A percentile compares a stretch with the other conserved stretches of the same genome.
Evolutionary conservation across 2,888 invertebrate genomes (phyloP).

Genomic region (Agriotes lineatus): DNA sequence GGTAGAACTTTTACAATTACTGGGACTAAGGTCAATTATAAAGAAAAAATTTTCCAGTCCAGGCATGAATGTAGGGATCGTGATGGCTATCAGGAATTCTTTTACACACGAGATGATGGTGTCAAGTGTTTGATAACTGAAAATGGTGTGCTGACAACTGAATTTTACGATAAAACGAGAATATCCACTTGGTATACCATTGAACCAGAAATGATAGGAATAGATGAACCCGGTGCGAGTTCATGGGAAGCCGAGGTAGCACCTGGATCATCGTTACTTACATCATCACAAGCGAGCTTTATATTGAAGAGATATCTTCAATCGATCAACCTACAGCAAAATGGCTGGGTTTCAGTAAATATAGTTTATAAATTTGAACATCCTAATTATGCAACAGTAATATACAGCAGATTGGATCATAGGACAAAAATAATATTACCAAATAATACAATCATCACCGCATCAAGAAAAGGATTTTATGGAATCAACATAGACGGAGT

Average conservation of each 20-base stretch:
- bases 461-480: not conserved
- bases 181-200: constrained; percentile 41
- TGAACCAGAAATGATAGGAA: too few relatives aligned
- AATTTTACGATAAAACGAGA: constrained; percentile 39
- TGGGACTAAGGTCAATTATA: constrained; percentile 9
- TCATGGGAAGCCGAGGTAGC: too few relatives aligned
- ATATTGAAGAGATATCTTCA: too few relatives aligned
- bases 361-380: constrained; percentile 41
- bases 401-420: not conserved
- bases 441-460: not conserved
- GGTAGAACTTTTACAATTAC: too few relatives aligned
- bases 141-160: constrained; percentile 25
- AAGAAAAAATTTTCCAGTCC: not conserved
- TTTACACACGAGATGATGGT: constrained; percentile 32
- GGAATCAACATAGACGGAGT: not conserved
- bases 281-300: too few relatives aligned
- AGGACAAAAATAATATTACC: constrained; percentile 2
- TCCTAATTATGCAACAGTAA: constrained; percentile 38
- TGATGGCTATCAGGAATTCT: constrained; percentile 8
- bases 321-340: too few relatives aligned
- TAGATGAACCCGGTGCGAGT: too few relatives aligned
- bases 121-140: too few relatives aligned
- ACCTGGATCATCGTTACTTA: too few relatives aligned
- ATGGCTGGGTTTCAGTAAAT: constrained; percentile 27
- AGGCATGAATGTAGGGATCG: not conserved